Conservation (phyloP, 2,888 invertebrate species). For the Aphidoletes aphidimyza region DNA sequence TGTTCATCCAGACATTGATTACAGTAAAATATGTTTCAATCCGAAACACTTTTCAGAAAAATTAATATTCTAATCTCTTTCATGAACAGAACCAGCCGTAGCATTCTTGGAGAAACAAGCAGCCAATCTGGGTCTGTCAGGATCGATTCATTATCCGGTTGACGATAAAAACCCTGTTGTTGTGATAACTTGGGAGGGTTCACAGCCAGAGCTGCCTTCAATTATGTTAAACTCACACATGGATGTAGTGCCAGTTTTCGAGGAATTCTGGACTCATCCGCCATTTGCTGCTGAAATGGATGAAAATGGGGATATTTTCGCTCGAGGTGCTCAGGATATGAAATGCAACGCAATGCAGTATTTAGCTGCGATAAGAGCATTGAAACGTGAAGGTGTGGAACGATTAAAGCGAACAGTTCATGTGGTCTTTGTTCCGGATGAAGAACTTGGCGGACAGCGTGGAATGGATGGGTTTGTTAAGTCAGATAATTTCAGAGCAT, state of each 20-base stretch:
- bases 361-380: constrained; percentile 77
- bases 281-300: constrained; percentile 91
- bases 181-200: constrained; percentile 82
- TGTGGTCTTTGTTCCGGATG: constrained; percentile 78
- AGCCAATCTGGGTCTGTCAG: constrained; percentile 73
- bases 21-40: constrained; percentile 70
- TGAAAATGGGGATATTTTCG: constrained; percentile 82
- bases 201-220: constrained; percentile 75
- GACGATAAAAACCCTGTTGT: constrained; percentile 78
- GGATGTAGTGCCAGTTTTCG: too few species aligned
- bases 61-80: too few species aligned
- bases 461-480: constrained; percentile 79
- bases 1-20: constrained; percentile 87
- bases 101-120: constrained; percentile 79
- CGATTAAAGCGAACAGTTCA: constrained; percentile 75
- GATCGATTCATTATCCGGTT: constrained; percentile 70
- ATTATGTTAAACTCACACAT: constrained; percentile 87
- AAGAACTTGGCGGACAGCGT: constrained; percentile 75
- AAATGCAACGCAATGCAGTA: constrained; percentile 85
- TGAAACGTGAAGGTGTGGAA: constrained; percentile 70
- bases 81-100: constrained; percentile 73
- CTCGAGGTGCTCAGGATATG: constrained; percentile 83
- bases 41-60: too few species aligned
- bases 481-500: constrained; percentile 73
- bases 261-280: constrained; percentile 92